Conservation (phyloP, 1,140 invertebrate genomes). For the Chionoecetes opilio region DNA sequence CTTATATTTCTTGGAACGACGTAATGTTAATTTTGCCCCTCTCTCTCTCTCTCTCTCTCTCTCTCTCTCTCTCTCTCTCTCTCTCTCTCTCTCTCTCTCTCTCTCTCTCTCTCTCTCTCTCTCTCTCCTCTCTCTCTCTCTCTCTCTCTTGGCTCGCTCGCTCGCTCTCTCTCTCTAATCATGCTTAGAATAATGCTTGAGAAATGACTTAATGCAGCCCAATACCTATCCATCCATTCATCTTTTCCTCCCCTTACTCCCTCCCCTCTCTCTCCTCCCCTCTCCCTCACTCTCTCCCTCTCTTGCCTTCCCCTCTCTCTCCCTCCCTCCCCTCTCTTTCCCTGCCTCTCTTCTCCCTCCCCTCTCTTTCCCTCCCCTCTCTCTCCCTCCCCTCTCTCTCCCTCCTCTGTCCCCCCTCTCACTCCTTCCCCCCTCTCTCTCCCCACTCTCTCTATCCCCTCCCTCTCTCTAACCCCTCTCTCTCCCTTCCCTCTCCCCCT, state of each 20-base stretch:
- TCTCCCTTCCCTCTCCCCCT: neutral
- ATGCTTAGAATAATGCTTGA: neutral
- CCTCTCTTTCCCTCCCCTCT: no score
- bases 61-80: neutral
- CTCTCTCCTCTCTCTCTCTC: conserved; percentile 33
- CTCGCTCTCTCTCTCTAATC: neutral
- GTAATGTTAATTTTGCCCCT: neutral
- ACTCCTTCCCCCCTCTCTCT: no score
- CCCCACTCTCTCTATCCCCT: neutral
- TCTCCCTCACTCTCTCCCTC: no score
- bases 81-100: neutral
- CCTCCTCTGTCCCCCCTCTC: no score
- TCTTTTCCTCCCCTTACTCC: neutral
- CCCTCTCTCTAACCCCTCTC: neutral
- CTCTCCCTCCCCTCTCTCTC: no score
- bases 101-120: neutral
- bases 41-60: neutral
- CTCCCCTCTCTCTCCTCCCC: neutral
- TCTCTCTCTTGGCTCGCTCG: neutral
- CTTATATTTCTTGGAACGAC: no score
- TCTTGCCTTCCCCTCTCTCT: no score
- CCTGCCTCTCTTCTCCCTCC: no score
- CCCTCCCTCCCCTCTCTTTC: neutral
- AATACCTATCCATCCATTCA: neutral
- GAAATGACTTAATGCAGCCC: neutral